Percentiles rank a stretch among this genome's conserved stretches.
These are phyloP conservation scores for Trichopria drosophilae DNA, from an alignment of 2,888 invertebrate species.

Conservation along the genomic window DNA sequence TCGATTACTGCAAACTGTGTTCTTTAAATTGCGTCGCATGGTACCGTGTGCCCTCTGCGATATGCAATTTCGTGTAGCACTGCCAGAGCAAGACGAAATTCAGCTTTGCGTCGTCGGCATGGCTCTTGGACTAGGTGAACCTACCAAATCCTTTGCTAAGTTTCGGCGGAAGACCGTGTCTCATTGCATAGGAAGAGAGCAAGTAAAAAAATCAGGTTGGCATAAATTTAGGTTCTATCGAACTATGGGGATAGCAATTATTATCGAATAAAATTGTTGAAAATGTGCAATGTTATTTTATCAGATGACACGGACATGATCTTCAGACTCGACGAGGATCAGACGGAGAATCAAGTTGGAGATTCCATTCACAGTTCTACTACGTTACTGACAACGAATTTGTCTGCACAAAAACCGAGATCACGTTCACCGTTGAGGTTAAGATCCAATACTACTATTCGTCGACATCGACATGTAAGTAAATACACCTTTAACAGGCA, in stretches of 20 bases:
- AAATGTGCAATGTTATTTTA: too few species aligned
- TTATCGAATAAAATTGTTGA: not conserved
- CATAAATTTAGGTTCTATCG: constrained; percentile 29
- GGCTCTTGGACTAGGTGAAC: constrained; percentile 74
- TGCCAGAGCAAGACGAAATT: constrained; percentile 83
- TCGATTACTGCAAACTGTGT: constrained; percentile 67
- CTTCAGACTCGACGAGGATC: constrained; percentile 81
- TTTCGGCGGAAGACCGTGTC: constrained; percentile 56
- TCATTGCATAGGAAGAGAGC: constrained; percentile 47
- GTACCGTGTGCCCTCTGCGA: constrained; percentile 84
- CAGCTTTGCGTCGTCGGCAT: constrained; percentile 75
- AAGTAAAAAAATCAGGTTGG: constrained; percentile 45
- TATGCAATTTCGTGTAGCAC: constrained; percentile 78
- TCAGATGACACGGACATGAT: constrained; percentile 80
- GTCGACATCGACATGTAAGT: constrained; percentile 53
- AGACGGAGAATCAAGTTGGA: constrained; percentile 52
- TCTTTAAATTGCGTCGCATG: constrained; percentile 86
- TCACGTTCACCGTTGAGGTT: constrained; percentile 63
- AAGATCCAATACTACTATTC: constrained; percentile 43
- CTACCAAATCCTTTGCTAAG: constrained; percentile 61
- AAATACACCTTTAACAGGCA: too few species aligned
- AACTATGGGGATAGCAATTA: too few species aligned
- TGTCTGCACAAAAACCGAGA: constrained; percentile 59
- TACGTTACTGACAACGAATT: constrained; percentile 42
- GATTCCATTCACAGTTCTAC: not conserved